Conservation (phyloP, 2,888 invertebrate genomes). For the Andricus quercusramuli region DNA sequence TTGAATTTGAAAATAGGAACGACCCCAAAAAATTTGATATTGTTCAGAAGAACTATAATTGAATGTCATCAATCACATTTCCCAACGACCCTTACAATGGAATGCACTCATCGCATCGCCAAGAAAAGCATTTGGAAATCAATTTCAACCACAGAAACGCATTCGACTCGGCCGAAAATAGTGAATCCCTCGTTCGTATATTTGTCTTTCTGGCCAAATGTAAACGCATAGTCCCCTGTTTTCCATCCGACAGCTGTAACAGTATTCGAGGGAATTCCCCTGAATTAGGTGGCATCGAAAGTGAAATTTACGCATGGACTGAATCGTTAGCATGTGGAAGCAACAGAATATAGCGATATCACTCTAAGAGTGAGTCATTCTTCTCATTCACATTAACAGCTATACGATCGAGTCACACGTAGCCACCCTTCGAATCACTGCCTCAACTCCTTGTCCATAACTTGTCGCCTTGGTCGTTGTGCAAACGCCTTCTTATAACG, state of each 20-base stretch:
- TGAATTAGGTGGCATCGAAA: slow-evolving; percentile 39
- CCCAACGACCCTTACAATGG: slow-evolving; percentile 1
- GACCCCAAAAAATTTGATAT: background rate
- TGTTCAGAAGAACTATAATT: slow-evolving; percentile 5
- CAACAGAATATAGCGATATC: slow-evolving; percentile 45
- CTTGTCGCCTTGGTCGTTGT: slow-evolving; percentile 55
- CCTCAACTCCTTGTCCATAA: slow-evolving; percentile 47
- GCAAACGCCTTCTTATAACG: slow-evolving; percentile 58
- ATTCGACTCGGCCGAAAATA: slow-evolving; percentile 21
- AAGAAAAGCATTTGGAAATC: slow-evolving; percentile 40
- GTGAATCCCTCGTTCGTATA: slow-evolving; percentile 40
- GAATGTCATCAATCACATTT: slow-evolving; percentile 3
- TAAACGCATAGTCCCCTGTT: slow-evolving; percentile 13
- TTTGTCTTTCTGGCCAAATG: slow-evolving; percentile 31
- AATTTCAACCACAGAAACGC: slow-evolving; percentile 1
- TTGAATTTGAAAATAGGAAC: background rate
- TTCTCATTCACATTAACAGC: slow-evolving; percentile 51
- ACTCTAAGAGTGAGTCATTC: slow-evolving; percentile 50
- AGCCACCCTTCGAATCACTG: slow-evolving; percentile 43
- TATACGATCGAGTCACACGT: slow-evolving; percentile 40
- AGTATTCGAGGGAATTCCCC: slow-evolving; percentile 49
- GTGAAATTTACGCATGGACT: slow-evolving; percentile 14
- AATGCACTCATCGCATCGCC: slow-evolving; percentile 5
- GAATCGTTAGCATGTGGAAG: slow-evolving; percentile 9
- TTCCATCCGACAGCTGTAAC: slow-evolving; percentile 44